Conservation (phyloP, 1,140 invertebrate genomes). For the Lycorma delicatula region DNA sequence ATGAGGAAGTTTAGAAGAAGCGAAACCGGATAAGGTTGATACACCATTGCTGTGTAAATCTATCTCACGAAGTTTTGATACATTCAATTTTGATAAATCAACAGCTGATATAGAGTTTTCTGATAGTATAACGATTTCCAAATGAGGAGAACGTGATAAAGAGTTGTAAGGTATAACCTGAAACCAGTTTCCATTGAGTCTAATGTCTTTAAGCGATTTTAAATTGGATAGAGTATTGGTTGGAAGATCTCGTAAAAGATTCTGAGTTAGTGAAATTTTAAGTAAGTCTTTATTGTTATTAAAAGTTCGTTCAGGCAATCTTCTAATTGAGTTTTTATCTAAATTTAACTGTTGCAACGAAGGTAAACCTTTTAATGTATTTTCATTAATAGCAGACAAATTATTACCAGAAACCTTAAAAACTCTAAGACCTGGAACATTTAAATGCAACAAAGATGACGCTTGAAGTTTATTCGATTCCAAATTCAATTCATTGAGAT, state of each 20-base stretch:
- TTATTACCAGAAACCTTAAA: constrained; percentile 68
- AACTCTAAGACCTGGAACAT: constrained; percentile 59
- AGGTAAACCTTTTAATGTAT: constrained; percentile 60
- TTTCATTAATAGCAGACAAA: constrained; percentile 50
- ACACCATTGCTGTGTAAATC: constrained; percentile 68
- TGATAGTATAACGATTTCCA: constrained; percentile 53
- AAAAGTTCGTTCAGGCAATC: constrained; percentile 59
- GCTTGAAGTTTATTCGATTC: constrained; percentile 62
- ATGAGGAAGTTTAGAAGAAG: constrained; percentile 60
- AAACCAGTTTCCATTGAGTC: constrained; percentile 61
- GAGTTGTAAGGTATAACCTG: constrained; percentile 66
- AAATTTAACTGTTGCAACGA: constrained; percentile 61
- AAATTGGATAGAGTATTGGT: constrained; percentile 57
- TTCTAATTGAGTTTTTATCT: constrained; percentile 55
- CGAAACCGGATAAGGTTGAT: constrained; percentile 65
- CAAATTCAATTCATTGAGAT: constrained; percentile 59
- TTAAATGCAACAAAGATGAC: constrained; percentile 52
- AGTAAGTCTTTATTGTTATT: constrained; percentile 62
- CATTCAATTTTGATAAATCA: constrained; percentile 65
- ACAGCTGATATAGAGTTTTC: constrained; percentile 60
- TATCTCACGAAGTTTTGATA: constrained; percentile 59
- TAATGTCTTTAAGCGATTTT: constrained; percentile 63
- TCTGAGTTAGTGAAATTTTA: constrained; percentile 60
- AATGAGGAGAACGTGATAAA: constrained; percentile 57
- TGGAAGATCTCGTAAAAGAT: constrained; percentile 52